These are phyloP conservation scores for Apamea monoglypha DNA, from an alignment of 2,888 invertebrate species.

Conservation along the genomic window DNA sequence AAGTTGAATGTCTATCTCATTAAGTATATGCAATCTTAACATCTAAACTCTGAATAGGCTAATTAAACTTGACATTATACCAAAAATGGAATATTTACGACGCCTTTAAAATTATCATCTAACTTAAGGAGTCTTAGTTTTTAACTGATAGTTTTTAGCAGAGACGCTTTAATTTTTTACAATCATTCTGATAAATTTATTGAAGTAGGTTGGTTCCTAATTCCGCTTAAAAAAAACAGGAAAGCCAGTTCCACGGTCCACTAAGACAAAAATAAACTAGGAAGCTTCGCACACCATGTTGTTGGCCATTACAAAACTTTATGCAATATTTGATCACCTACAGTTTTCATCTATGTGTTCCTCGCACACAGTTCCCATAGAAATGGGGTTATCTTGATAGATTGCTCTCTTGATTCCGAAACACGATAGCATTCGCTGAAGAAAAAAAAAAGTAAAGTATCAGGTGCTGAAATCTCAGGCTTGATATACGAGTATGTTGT, in stretches of 20 bases:
- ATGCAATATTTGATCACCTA: constrained; percentile 71
- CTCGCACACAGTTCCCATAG: constrained; percentile 80
- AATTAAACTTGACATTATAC: constrained; percentile 51
- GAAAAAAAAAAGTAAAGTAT: too few relatives aligned
- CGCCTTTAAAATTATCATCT: neutral
- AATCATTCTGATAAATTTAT: neutral
- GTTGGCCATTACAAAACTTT: constrained; percentile 48
- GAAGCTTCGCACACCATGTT: constrained; percentile 1
- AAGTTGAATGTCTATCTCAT: constrained; percentile 35
- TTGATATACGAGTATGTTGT: constrained; percentile 41
- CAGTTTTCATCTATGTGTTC: constrained; percentile 71
- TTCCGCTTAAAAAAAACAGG: constrained; percentile 41
- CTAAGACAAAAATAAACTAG: constrained; percentile 16
- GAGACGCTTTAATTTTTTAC: neutral
- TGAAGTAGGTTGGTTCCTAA: neutral
- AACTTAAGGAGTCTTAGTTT: neutral
- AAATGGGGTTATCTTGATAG: constrained; percentile 89
- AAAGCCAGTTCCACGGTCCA: constrained; percentile 28
- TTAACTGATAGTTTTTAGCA: neutral
- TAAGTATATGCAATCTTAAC: constrained; percentile 22
- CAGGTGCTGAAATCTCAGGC: constrained; percentile 64
- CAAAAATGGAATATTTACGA: constrained; percentile 36
- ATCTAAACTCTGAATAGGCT: constrained; percentile 29
- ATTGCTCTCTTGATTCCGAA: constrained; percentile 77
- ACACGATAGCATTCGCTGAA: constrained; percentile 70